Base-by-base conservation (phyloP, 2,797 vertebrate species). In the Erpetoichthys calabaricus region DNA sequence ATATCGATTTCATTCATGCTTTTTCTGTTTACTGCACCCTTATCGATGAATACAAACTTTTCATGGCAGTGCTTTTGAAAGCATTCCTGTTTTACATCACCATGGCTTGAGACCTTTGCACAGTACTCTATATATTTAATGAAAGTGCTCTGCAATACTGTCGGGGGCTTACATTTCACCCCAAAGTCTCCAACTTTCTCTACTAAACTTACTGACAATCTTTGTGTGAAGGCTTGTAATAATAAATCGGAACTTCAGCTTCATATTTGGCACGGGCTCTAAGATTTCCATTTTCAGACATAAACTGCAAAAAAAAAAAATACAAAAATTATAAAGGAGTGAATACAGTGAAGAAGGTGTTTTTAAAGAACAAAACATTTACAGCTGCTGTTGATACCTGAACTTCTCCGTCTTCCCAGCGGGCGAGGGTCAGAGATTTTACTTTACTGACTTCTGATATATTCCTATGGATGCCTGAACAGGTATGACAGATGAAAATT, bases 391-490 rank as follows among this genome's bases (percentile, higher is more conserved):
- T 25, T 25, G 25, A 3, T 77, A 97, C 94, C 92, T 94, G 75
- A 64, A 96, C 79, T 70, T 98, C 93, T 0, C 80, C 77, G 57
- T 91, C 89, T 6, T 98, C 94, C 94, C 94, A 98, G 67, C 76
- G 74, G 1, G 95, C 91, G 60, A 98, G 79, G 45, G 70, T 80
- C 60, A 94, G 77, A 0, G 93, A 98, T 73, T 96, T 98, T 65
- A 98, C 90, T 75, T 90, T 93, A 77, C 91, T 91, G 70, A 90
- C 71, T 45, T 85, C 73, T 0, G 89, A 86, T 54, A 98, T 84
- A 62, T 82, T 96, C 57, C 92, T 89, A 71, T 98, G 95, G 71
- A 94, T 88, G 47, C 92, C 94, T 0, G 93, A 98, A 67, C 95
- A 98, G 25, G 68, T 88, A 71, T 96, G 70, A 62, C 95, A 98